Evolutionary conservation across 2,113 vertebrate species (phyloP), one percentile per base, ranked within the genome.

Genomic region (Gadus macrocephalus): DNA sequence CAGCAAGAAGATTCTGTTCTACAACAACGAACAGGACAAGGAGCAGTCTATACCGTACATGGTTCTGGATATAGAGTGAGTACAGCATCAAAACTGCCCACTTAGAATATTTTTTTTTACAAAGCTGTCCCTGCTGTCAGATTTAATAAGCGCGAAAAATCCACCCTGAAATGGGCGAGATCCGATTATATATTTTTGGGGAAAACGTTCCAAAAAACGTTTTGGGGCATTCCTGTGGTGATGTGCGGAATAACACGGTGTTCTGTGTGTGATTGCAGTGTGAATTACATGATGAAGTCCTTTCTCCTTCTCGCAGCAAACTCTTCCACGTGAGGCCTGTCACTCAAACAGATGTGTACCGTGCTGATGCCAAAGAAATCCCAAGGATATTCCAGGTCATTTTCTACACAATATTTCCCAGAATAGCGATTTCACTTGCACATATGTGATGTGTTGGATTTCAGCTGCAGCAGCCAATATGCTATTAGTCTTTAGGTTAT

Each of bases 1-100:
- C 93, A 99, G 97, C 90, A 99, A 97, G 94, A 99, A 99, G 92
- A 96, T 99, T 79, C 93, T 99, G 63, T 99, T 99, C 91, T 99
- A 99, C 85, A 96, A 97, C 91, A 98, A 91, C 0, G 97, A 99
- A 75, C 96, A 96, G 81, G 97, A 99, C 90, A 95, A 96, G 88
- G 97, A 99, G 71, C 95, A 94, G 22, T 99, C 97, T 72, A 98
- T 96, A 65, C 97, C 97, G 25, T 96, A 94, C 81, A 99, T 99
- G 97, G 97, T 99, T 31, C 92, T 99, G 53, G 97, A 99, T 83
- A 98, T 99, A 80, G 97, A 99, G 97, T 99, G 88, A 96, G 97
- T 95, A 58, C 55, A 58, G 55, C n/a, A 58, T n/a, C 42, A 49
- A 9, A 49, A 49, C 42, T 12, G 42, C 42, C 42, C 42, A 12